A percentile compares a stretch with the other conserved stretches of the same genome.
Conservation (phyloP, 2,113 vertebrate species). For the Phoenicopterus ruber region DNA sequence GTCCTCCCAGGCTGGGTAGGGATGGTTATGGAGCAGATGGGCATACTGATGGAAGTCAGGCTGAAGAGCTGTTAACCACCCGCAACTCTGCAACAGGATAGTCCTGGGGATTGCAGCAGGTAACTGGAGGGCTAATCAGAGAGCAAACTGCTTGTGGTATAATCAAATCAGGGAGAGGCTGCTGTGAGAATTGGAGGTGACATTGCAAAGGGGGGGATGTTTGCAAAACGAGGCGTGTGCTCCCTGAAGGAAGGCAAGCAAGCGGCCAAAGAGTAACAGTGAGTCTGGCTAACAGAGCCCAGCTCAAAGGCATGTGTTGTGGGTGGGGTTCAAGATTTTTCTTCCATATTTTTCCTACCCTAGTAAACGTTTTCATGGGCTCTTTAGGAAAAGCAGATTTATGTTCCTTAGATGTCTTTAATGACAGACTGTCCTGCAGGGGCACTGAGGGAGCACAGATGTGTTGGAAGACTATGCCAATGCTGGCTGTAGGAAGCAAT, state of each 20-base stretch:
- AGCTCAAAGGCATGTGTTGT: not conserved
- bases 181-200: not conserved
- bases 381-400: not conserved
- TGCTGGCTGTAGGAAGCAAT: not conserved
- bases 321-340: not conserved
- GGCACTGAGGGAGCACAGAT: not conserved
- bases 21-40: not conserved
- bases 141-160: not conserved
- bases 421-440: not conserved
- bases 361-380: not conserved
- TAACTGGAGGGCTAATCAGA: not conserved
- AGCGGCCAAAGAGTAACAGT: not conserved
- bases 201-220: not conserved
- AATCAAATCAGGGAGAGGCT: not conserved
- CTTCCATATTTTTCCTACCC: not conserved
- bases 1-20: not conserved
- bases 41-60: not conserved
- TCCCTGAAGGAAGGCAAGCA: not conserved
- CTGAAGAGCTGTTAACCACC: not conserved
- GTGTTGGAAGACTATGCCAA: rapidly evolving
- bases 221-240: rapidly evolving
- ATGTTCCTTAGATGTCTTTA: not conserved
- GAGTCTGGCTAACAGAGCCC: not conserved
- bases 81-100: not conserved
- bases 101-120: not conserved